Evolutionary conservation across 2,113 vertebrate genomes (phyloP).

Genomic region (Oreochromis aureus): DNA sequence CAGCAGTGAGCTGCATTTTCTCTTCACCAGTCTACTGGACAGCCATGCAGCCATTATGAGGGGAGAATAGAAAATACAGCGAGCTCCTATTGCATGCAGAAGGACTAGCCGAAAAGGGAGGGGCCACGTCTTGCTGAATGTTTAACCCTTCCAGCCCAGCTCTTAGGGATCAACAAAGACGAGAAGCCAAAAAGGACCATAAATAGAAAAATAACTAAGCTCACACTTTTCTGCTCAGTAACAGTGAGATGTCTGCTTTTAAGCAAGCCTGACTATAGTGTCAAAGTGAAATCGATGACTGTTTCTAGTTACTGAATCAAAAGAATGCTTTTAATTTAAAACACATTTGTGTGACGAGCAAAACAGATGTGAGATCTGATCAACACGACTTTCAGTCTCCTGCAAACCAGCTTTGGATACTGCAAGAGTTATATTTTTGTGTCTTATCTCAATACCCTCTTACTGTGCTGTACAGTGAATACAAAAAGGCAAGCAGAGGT

Average conservation of each 20-base stretch:
- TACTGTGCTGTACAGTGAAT: not conserved
- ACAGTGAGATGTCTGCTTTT: not conserved
- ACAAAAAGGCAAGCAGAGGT: not conserved
- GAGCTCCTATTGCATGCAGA: not conserved
- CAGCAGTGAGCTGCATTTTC: not conserved
- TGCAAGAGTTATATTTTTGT: not conserved
- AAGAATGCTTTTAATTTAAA: not conserved
- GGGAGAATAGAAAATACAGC: not conserved
- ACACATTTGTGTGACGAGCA: not conserved
- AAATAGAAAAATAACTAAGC: no score
- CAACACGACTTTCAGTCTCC: not conserved
- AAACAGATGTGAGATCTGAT: not conserved
- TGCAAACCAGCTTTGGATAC: not conserved
- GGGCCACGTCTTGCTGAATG: not conserved
- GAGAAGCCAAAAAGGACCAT: not conserved
- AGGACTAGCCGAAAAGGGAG: constrained; percentile 17
- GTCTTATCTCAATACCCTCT: not conserved
- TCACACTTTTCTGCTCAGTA: not conserved
- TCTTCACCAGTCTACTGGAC: not conserved
- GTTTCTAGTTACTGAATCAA: not conserved
- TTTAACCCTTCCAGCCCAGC: constrained; percentile 43
- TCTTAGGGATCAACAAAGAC: not conserved
- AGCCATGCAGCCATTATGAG: constrained; percentile 42
- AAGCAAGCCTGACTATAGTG: not conserved
- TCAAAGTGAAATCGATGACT: not conserved